Conservation (phyloP, 2,797 vertebrate species). For the Epinephelus coioides region DNA sequence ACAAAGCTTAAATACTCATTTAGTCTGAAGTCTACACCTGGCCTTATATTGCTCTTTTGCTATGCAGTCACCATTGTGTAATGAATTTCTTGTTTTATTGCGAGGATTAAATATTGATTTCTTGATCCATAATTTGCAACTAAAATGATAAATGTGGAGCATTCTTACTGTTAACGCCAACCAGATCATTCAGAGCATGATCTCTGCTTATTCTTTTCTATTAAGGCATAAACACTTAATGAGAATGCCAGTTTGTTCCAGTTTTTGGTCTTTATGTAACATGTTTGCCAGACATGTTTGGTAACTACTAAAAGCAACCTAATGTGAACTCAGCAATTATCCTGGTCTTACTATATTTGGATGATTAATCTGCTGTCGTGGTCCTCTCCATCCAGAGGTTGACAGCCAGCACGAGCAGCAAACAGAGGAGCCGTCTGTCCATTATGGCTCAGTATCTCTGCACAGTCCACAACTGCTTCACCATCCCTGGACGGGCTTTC, state of each 20-base stretch:
- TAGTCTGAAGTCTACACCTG: not conserved
- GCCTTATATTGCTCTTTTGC: not conserved
- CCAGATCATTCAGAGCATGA: constrained; percentile 1
- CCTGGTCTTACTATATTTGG: not conserved
- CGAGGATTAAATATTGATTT: constrained; percentile 31
- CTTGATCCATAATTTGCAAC: constrained; percentile 22
- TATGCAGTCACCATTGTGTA: not conserved
- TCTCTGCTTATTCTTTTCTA: not conserved
- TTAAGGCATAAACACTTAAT: not conserved
- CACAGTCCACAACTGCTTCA: constrained; percentile 88
- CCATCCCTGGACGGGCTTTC: constrained; percentile 94
- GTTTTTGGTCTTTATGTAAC: constrained; percentile 4
- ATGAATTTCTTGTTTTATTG: constrained; percentile 11
- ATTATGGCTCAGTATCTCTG: constrained; percentile 96
- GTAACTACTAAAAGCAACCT: constrained; percentile 4
- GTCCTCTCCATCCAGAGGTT: constrained; percentile 87
- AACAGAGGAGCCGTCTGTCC: constrained; percentile 94
- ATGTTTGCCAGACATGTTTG: constrained; percentile 5
- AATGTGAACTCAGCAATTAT: not conserved
- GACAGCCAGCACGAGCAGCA: constrained; percentile 88
- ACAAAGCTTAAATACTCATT: not conserved
- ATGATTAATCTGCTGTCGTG: not conserved
- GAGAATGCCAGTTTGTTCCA: not conserved
- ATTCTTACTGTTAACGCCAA: constrained; percentile 8
- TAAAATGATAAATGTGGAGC: not conserved